A percentile compares a stretch with the other conserved stretches of the same genome.
These are phyloP conservation scores for Furcula furcula DNA, from an alignment of 2,888 invertebrate species.

Conservation along the genomic window DNA sequence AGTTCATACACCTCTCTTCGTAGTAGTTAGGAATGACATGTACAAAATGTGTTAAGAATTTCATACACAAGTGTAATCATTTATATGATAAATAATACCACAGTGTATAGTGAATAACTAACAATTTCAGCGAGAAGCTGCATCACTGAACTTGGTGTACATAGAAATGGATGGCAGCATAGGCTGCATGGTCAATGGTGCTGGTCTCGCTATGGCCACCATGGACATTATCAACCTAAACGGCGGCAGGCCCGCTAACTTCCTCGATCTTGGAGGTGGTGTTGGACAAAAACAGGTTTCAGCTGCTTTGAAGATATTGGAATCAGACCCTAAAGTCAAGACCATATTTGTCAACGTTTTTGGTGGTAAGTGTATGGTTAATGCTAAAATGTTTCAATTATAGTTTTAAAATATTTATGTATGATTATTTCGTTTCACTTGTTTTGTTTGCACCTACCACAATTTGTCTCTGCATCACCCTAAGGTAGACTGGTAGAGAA, in stretches of 20 bases:
- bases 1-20: no score
- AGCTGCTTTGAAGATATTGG: conserved; percentile 95
- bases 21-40: no score
- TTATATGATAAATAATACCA: no score
- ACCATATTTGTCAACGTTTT: conserved; percentile 99
- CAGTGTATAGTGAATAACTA: no score
- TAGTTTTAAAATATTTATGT: no score
- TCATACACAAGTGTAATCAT: no score
- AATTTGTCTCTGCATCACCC: no score
- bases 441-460: no score
- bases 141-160: conserved; percentile 95
- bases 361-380: conserved; percentile 83
- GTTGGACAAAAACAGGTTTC: conserved; percentile 97
- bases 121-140: conserved; percentile 92
- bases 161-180: conserved; percentile 99
- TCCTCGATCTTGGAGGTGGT: conserved; percentile 98
- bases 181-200: conserved; percentile 98
- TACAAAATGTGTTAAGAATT: no score
- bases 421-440: no score
- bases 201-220: conserved; percentile 99
- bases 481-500: no score
- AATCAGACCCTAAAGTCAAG: conserved; percentile 93
- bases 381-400: no score
- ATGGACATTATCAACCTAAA: conserved; percentile 99
- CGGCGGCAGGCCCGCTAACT: conserved; percentile 98